phyloP scores from a whole-genome alignment of 1,140 invertebrate species.

The Bombus sylvicola region DNA sequence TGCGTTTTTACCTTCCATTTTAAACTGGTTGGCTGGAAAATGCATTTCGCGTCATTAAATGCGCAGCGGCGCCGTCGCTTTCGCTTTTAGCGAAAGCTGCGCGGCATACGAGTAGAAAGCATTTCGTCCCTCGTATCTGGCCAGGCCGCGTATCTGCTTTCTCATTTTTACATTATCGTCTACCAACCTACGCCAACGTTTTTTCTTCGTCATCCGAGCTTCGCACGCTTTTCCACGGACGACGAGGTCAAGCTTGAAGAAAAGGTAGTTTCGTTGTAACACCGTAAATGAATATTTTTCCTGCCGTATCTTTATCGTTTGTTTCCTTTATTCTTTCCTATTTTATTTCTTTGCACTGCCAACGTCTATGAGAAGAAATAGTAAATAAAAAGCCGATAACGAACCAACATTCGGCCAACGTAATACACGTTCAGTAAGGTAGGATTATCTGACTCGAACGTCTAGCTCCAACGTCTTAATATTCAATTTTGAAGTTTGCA shows the following conservation, averaged over 20 bases:
- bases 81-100: conserved; percentile 48
- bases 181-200: background rate
- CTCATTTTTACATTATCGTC: conserved; percentile 50
- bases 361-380: background rate
- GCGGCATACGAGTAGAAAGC: conserved; percentile 34
- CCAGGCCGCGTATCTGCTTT: conserved; percentile 4
- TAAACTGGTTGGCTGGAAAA: conserved; percentile 48
- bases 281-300: background rate
- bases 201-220: background rate
- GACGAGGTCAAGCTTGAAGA: conserved; percentile 4
- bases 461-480: too few relatives aligned
- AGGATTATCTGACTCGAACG: too few relatives aligned
- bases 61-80: conserved; percentile 31
- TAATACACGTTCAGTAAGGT: too few relatives aligned
- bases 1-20: conserved; percentile 48
- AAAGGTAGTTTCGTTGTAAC: background rate
- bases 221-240: background rate
- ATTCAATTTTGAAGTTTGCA: too few relatives aligned
- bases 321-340: background rate
- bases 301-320: background rate
- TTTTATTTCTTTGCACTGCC: background rate
- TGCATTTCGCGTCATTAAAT: conserved; percentile 56
- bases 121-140: conserved; percentile 49
- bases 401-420: too few relatives aligned
- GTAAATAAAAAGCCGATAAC: background rate